Base-by-base conservation (phyloP, 2,797 vertebrate genomes). In the Myotis findleyi region DNA sequence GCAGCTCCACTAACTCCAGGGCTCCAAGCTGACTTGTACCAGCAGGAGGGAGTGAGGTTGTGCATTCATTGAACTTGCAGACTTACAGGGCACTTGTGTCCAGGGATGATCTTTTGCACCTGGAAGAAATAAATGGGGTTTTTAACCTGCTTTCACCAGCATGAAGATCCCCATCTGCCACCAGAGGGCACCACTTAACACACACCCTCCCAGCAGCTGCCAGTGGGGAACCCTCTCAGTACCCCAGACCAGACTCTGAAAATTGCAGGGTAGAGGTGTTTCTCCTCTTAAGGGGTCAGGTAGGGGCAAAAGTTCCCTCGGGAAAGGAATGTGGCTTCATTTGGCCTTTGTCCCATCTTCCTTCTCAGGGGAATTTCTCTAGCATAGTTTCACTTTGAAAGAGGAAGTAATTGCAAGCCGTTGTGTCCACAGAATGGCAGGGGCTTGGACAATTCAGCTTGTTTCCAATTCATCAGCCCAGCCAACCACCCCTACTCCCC, bases 81-180 rank as follows among this genome's bases (percentile, higher is more conserved):
- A 95, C 97, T 93, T 96, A 96, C 95, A 11, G 44, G 36, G 33
- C 82, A 87, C 94, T 49, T 68, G 12, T 30, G 92, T 81, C 59
- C 88, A 44, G 86, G 95, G 57, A 95, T 12, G 55, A 93, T 0
- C 0, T 30, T 93, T 57, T 87, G 93, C 53, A 44, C n/a, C 96
- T 97, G 68, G 47, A 92, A 81, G 76, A 92, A 87, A 93, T 80
- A 94, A 95, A 89, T 0, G 0, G 8, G 33, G 33, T 33, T 2
- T 33, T 33, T 33, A 33, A 38, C 6, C 4, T 5, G 36, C 13
- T 73, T 55, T 53, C 38, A 21, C 6, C 38, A 4, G 25, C 0
- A 4, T 4, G 7, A 62, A 64, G 6, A 62, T 38, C 21, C 30
- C 16, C 8, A 51, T 1, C 49, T 53, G 51, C 80, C 90, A 66